Base-by-base conservation (phyloP, 2,113 vertebrate species). In the Poicephalus meyeri region DNA sequence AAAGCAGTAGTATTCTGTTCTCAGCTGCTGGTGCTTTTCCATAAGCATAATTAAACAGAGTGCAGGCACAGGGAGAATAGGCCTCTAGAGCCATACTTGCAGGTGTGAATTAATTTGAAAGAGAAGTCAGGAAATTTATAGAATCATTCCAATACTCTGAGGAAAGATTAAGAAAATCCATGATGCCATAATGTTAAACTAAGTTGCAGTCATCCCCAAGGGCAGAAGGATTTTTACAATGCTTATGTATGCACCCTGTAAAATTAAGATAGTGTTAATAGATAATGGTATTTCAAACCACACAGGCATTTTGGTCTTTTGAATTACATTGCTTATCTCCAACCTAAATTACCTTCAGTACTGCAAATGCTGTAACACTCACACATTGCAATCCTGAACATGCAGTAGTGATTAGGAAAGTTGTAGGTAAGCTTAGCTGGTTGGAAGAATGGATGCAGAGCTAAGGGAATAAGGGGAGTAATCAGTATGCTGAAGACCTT, bases 51-150 rank as follows among this genome's bases (percentile, higher is more conserved):
- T 91, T 91, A 93, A 76, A 49, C 16, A 60, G 58, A 91, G 28
- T n/a, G 11, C 49, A 90, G 49, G 42, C 58, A 55, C 9, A 69
- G n/a, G 46, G 63, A 91, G 63, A 94, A 80, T 49, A 68, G 86
- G 74, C 37, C 74, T 79, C 58, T 47, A 89, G 88, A 73, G 86
- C 42, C 42, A 2, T 80, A 82, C 91, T 91, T 80, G 52, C 44
- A 91, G 82, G 39, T 55, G 83, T 1, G 5, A 94, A 83, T 86
- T 92, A 86, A 83, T 94, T 93, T 93, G 88, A 31, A 65, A 77
- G 63, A 2, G 55, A 83, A 91, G 37, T 76, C 46, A 77, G 37
- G n/a, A 90, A 88, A 88, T 80, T 72, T 65, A 69, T 39, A 77
- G 71, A 71, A 86, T 58, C 7, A 1, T 66, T 94, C n/a, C 13